These are phyloP conservation scores for Drosophila sucinea DNA, from an alignment of 1,140 invertebrate genomes.

Conservation along the genomic window DNA sequence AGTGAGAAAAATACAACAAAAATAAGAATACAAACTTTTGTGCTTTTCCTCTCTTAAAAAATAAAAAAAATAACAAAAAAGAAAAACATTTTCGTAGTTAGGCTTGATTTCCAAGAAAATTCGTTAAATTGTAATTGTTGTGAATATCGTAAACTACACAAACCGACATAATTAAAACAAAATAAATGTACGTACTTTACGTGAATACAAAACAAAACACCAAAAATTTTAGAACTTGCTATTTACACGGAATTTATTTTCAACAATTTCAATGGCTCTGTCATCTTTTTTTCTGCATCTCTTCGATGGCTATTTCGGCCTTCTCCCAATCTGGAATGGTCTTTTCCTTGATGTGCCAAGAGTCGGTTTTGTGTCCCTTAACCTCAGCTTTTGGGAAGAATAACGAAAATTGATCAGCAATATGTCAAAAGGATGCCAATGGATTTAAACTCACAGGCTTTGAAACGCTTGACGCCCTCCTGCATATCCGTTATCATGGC, in stretches of 20 bases:
- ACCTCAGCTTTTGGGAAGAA: constrained; percentile 84
- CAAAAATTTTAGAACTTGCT: background rate
- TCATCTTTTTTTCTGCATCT: constrained; percentile 29
- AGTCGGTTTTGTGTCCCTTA: constrained; percentile 90
- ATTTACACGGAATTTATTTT: background rate
- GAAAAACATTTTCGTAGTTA: constrained; percentile 71
- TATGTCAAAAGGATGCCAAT: background rate
- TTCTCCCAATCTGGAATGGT: constrained; percentile 85
- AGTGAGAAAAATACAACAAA: constrained; percentile 26
- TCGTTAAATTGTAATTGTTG: constrained; percentile 79
- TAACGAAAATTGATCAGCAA: background rate
- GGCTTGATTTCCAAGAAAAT: constrained; percentile 79
- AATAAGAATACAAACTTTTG: constrained; percentile 43
- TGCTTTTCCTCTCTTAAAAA: constrained; percentile 70
- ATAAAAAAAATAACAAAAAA: constrained; percentile 21
- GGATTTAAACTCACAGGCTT: constrained; percentile 80
- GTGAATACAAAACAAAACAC: constrained; percentile 47
- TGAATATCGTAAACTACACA: constrained; percentile 76
- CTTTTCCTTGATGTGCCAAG: constrained; percentile 85
- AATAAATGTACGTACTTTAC: constrained; percentile 75
- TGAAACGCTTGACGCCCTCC: constrained; percentile 89
- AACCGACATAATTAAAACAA: constrained; percentile 20
- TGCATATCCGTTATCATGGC: constrained; percentile 87
- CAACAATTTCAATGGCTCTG: constrained; percentile 37
- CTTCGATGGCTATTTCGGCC: constrained; percentile 71